These are phyloP conservation scores for Rhagoletis pomonella DNA, from an alignment of 1,140 invertebrate genomes.

Conservation along the genomic window DNA sequence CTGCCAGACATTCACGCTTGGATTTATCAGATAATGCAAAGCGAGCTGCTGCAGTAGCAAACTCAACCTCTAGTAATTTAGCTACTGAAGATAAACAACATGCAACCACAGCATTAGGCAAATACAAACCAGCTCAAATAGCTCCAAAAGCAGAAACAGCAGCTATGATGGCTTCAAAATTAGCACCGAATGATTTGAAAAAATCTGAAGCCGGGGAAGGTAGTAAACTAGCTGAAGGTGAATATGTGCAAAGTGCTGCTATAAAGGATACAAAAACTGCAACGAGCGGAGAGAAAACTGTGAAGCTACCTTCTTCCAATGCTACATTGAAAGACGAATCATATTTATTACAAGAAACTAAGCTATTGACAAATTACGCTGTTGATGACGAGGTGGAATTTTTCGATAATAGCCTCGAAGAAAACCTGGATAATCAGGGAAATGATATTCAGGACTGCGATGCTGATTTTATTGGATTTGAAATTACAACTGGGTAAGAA, in stretches of 20 bases:
- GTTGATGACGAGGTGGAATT: constrained; percentile 57
- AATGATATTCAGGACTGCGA: constrained; percentile 79
- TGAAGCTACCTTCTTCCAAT: not conserved
- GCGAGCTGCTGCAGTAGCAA: not conserved
- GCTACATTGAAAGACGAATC: not conserved
- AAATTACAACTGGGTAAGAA: constrained; percentile 87
- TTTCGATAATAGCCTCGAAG: constrained; percentile 47
- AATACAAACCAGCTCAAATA: too few species aligned
- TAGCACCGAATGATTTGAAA: not conserved
- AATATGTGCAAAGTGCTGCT: not conserved
- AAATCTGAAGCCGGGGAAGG: not conserved
- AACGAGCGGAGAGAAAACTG: not conserved
- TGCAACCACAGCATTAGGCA: too few species aligned
- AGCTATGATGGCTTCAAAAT: not conserved
- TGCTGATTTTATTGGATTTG: constrained; percentile 90
- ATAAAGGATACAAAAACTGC: not conserved
- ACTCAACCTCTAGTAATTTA: not conserved
- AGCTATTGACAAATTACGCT: not conserved
- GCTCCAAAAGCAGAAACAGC: not conserved
- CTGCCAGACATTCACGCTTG: not conserved
- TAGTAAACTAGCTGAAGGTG: too few species aligned
- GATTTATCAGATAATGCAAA: not conserved
- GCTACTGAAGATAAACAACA: not conserved
- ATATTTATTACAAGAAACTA: not conserved
- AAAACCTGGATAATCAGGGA: constrained; percentile 19